Evolutionary conservation across 2,888 invertebrate species (phyloP), one percentile per base, ranked within the genome.

Genomic region (Lasioglossum vierecki): DNA sequence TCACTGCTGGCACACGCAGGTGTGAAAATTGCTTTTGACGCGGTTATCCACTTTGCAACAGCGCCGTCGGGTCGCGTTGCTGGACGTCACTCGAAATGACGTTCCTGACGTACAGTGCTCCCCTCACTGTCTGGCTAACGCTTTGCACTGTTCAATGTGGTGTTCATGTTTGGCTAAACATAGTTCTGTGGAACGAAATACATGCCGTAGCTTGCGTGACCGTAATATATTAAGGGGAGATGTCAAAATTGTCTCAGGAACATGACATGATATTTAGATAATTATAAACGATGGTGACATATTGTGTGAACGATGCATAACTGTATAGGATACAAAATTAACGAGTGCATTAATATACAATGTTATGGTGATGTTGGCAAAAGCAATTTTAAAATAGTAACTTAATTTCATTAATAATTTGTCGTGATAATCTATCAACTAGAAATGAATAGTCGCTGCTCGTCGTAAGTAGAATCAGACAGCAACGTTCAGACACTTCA

Each of bases 21-120:
- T 82, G 79, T 76, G 82, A 63, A 83, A 79, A 84, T 89, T 86
- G 81, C 89, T 76, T 83, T 81, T 76, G 83, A 86, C 86, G 81
- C 81, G 89, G 82, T 82, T 82, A 89, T 82, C 82, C 82, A 46
- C 68, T 76, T 86, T 76, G 26, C 57, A 60, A 77, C 75, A 49
- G 44, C 46, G 60, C 30, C 73, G 73, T 80, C 81, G 73, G 68
- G 57, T 57, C 84, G 79, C 68, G 39, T 35, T 60, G 66, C 35
- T n/a, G 71, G 22, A 71, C 53, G 74, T 79, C 82, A 75, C 26
- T 35, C 68, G 68, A 57, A 80, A 77, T 44, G 76, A 77, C 83
- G 76, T 71, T 35, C 74, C 41, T 63, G 82, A 79, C 82, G 35
- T 71, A 46, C 68, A 68, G 57, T 18, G 72, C 53, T 41, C 53